Evolutionary conservation across 2,888 invertebrate genomes (phyloP), one percentile per base, ranked within the genome.

Genomic region (Athrips mouffetella): DNA sequence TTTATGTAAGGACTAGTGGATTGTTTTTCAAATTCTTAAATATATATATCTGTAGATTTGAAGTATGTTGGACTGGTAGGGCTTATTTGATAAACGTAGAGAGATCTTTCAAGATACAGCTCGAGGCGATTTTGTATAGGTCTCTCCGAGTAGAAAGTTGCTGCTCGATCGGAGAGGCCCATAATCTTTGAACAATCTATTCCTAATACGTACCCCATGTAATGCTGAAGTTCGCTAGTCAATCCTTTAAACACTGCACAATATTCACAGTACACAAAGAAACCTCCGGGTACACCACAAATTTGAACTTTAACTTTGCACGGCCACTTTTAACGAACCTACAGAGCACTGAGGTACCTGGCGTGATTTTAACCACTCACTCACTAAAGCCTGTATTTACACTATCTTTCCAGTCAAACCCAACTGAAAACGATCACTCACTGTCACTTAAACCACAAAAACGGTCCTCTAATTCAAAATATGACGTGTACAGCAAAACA

Each of bases 321-420:
- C 84, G 73, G 73, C 67, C 85, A 86, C 85, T 80, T 80, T 71
- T 79, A 80, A 80, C 81, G 81, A 81, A 78, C 79, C 76, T 73
- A 74, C 78, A 72, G 69, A 73, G 75, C 78, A 75, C 76, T 59
- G 73, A 67, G 75, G 76, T 78, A 73, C 78, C 80, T 74, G 77
- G 77, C 81, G 82, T 78, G 81, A 84, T 84, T 80, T 76, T 75
- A 78, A 58, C 71, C 82, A 81, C 80, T 81, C 37, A 37, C 37
- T 69, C 66, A 65, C 65, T 66, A 72, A 74, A 80, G 77, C 74
- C 76, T 80, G 65, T 74, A 71, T 70, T 60, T 56, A 53, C 62
- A 59, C 62, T 59, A 58, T 55, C 62, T 57, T 57, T 65, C 58
- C 57, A 59, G 66, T 61, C 52, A 55, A 67, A 60, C 58, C 4